Percentiles rank a stretch among this genome's conserved stretches.
Evolutionary conservation across 2,888 invertebrate genomes (phyloP).

Genomic region (Eucriotettix oculatus): DNA sequence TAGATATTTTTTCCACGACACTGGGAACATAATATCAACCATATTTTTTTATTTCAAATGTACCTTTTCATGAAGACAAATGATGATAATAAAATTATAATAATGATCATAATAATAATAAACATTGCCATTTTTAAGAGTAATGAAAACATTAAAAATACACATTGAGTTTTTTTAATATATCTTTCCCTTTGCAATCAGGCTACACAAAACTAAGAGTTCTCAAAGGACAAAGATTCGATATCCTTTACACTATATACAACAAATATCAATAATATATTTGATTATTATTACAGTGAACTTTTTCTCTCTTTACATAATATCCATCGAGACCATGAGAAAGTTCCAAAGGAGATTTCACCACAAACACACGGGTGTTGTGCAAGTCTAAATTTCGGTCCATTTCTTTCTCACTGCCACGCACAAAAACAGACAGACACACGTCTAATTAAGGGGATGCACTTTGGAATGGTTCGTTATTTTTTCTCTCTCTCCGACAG

Average conservation of each 20-base stretch:
- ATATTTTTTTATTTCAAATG: slow-evolving; percentile 7
- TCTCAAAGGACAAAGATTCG: slow-evolving; percentile 21
- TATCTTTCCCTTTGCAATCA: slow-evolving; percentile 17
- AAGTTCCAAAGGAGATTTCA: not conserved
- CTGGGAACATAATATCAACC: slow-evolving; percentile 7
- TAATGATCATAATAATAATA: slow-evolving; percentile 12
- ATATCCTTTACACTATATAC: slow-evolving; percentile 31
- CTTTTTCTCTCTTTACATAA: slow-evolving; percentile 3
- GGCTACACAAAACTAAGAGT: slow-evolving; percentile 12
- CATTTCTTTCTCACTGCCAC: too few relatives aligned
- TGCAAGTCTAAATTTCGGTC: too few relatives aligned
- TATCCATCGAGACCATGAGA: slow-evolving; percentile 3
- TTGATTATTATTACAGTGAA: slow-evolving; percentile 6
- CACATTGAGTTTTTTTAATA: slow-evolving; percentile 19
- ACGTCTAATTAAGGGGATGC: too few relatives aligned
- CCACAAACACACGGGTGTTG: too few relatives aligned
- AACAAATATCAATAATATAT: slow-evolving; percentile 18
- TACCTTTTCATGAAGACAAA: slow-evolving; percentile 10
- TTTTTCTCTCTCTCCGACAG: too few relatives aligned
- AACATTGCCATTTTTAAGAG: slow-evolving; percentile 10
- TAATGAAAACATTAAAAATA: slow-evolving; percentile 15
- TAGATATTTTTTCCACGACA: slow-evolving; percentile 5
- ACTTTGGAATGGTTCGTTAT: too few relatives aligned
- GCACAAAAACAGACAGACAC: too few relatives aligned
- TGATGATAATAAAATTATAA: slow-evolving; percentile 7